Base-by-base conservation (phyloP, 2,888 invertebrate species). In the Reticulitermes lucifugus region DNA sequence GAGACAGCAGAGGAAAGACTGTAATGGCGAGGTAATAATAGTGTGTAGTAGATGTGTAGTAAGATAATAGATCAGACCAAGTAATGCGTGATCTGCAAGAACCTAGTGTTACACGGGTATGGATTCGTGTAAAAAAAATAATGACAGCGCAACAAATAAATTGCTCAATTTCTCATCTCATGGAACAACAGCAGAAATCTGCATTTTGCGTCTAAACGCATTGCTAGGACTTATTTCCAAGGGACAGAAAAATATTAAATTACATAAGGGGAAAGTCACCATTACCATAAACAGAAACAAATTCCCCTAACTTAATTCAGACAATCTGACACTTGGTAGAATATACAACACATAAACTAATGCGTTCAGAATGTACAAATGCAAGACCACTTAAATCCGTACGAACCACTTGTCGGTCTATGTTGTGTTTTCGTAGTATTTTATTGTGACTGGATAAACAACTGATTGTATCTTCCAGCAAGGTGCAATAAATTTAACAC, bases 401-500 rank as follows among this genome's bases (percentile, higher is more conserved):
- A 65, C 25, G 35, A 60, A 41, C 81, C 81, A 81, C 81, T 41
- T 81, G 60, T 35, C 43, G 18, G 21, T 65, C 65, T 81, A 81
- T 60, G 60, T 65, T 35, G 81, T 81, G 81, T 81, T 81, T 65
- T 65, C 41, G 59, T 65, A 60, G 65, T 43, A 18, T 75, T 75
- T 41, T 75, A 75, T 75, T 46, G 43, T 46, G 35, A 21, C 41
- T 75, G 21, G 6, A 43, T 35, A 9, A 3, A 77, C 77, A 77
- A 51, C 21, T 41, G 77, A 77, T 77, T 77, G 6, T 77, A 46
- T 77, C 75, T 75, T 25, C 12, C 73, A 41, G 35, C 73, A 21
- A 21, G 77, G 5, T 9, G 77, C 77, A 46, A 77, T 77, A 77
- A 77, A 77, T 77, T 77, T 22, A 46, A 77, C 22, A 46, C 21